Base-by-base conservation (phyloP, 2,888 invertebrate species). In the Perizoma affinitatum region DNA sequence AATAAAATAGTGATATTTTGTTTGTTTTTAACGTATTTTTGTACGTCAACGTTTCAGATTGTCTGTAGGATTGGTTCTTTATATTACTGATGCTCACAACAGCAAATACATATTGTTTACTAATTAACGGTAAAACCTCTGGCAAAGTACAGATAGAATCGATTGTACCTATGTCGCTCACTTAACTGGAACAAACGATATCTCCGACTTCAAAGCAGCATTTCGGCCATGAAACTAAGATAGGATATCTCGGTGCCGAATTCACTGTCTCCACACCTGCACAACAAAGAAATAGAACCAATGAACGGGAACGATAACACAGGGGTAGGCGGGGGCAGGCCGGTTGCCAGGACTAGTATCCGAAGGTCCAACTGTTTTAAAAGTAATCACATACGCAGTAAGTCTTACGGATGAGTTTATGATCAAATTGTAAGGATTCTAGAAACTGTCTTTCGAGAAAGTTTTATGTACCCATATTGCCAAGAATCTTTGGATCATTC, bases 231-330 rank as follows among this genome's bases (percentile, higher is more conserved):
- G 44, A 43, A 56, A 47, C 42, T 50, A 52, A 61, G 53, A 61
- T 53, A 54, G 50, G 53, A 55, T 42, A 52, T 56, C 48, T 22
- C 55, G 11, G 36, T 36, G 33, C 47, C 52, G 44, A 61, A 54
- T 49, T 45, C 56, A 53, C 46, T 62, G 58, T 54, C 35, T 50
- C 42, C 44, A 47, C 58, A 62, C 61, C 61, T 62, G 61, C 35
- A 54, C 54, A 54, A 55, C 42, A 58, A 58, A 58, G 54, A 58
- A 54, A 38, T 42, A 47, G 42, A 55, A 35, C 54, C 58, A 62
- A 51, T 62, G 54, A 62, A 51, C 54, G 54, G 50, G 58, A 58
- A 62, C 48, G 61, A 58, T 62, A 62, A 58, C 48, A 9, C 47
- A 43, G 46, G 49, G 22, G 8, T 35, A 50, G 56, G 56, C n/a